These are phyloP conservation scores for Philhelius pedissequus DNA, from an alignment of 2,888 invertebrate genomes.

Conservation along the genomic window DNA sequence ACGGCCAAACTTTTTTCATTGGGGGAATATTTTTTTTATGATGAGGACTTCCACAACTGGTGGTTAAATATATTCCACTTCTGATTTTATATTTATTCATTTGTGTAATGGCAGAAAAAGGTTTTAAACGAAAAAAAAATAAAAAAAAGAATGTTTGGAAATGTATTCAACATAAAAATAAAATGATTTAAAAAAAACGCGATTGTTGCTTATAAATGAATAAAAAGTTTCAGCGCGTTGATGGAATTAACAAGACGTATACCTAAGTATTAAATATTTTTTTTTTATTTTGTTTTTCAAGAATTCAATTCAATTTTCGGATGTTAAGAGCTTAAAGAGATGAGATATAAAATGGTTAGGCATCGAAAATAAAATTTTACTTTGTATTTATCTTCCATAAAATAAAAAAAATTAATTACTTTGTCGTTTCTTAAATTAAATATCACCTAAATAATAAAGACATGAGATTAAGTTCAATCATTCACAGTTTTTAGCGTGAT, in stretches of 20 bases:
- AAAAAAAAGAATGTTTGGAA: neutral
- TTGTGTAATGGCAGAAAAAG: neutral
- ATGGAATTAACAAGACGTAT: neutral
- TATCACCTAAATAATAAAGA: too few species aligned
- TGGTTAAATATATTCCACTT: conserved; percentile 17
- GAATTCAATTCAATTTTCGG: neutral
- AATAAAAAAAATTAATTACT: too few species aligned
- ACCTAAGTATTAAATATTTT: neutral
- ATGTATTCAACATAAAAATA: neutral
- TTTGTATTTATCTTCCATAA: too few species aligned
- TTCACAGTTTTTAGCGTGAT: too few species aligned
- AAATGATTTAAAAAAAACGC: neutral
- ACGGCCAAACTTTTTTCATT: neutral
- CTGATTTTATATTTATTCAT: conserved; percentile 23
- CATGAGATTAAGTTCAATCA: too few species aligned
- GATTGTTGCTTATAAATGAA: neutral
- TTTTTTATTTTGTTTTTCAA: neutral
- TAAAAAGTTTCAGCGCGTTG: neutral
- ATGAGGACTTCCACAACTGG: neutral
- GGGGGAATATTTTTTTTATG: neutral
- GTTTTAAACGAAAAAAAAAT: neutral
- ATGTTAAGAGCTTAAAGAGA: neutral
- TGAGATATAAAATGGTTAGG: too few species aligned
- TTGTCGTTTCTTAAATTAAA: too few species aligned
- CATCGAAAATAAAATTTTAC: too few species aligned